These are phyloP conservation scores for Nymphicus hollandicus DNA, from an alignment of 2,113 vertebrate genomes.

Conservation along the genomic window DNA sequence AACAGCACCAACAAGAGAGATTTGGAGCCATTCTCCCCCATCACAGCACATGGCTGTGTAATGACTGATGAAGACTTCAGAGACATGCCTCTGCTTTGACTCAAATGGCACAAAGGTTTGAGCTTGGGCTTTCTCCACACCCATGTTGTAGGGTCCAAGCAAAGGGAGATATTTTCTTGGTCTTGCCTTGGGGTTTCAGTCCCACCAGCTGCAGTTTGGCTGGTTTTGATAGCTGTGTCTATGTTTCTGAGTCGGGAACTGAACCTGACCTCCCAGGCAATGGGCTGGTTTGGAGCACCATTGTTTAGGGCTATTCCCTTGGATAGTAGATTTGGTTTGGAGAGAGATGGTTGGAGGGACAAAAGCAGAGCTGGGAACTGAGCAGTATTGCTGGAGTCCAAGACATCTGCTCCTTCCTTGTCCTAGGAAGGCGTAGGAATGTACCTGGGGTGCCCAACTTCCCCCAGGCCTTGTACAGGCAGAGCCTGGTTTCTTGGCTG, in stretches of 20 bases:
- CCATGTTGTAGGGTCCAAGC: accelerated
- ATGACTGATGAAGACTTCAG: background rate
- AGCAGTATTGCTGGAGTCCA: background rate
- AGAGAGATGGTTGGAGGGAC: background rate
- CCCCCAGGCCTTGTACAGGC: background rate
- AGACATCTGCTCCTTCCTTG: background rate
- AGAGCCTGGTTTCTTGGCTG: background rate
- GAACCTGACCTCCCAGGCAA: background rate
- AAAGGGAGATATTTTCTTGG: background rate
- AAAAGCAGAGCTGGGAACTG: background rate
- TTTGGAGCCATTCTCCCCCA: background rate
- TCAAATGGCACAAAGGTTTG: background rate
- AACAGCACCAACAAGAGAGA: background rate
- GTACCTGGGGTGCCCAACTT: background rate
- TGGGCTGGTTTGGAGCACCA: background rate
- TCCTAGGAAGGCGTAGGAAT: background rate
- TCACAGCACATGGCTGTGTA: background rate
- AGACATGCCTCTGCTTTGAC: background rate
- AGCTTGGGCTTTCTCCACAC: background rate
- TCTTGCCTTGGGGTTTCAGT: background rate
- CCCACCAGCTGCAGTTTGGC: background rate
- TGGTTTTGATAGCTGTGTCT: background rate
- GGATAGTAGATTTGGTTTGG: background rate
- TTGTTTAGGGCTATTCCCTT: background rate
- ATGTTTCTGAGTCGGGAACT: background rate